phyloP scores from a whole-genome alignment of 1,140 invertebrate genomes.

The Phymastichus coffea region DNA sequence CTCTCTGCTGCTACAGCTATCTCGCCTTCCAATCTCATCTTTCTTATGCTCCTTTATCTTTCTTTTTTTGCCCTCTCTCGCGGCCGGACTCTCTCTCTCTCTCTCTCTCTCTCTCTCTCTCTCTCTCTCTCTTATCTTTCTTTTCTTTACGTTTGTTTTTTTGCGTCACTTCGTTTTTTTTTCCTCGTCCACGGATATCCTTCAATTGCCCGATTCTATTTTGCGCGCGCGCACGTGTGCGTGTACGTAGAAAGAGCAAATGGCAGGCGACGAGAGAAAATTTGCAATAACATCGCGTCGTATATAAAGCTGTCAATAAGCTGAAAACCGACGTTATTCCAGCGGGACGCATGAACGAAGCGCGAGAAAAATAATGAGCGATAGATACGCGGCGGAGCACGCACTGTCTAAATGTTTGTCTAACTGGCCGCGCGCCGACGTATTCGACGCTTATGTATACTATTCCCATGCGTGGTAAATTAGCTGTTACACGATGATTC shows the following conservation, averaged over 20 bases:
- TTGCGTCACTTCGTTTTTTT: constrained; percentile 3
- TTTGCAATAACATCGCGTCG: constrained; percentile 42
- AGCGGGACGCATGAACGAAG: constrained; percentile 7
- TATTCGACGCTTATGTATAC: too few species aligned
- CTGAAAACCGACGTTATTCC: constrained; percentile 43
- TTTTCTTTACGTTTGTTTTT: constrained; percentile 10
- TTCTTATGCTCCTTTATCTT: constrained; percentile 5
- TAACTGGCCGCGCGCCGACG: not conserved
- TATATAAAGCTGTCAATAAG: constrained; percentile 47
- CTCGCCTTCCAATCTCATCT: constrained; percentile 23
- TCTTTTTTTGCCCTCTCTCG: not conserved
- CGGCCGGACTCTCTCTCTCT: too few species aligned
- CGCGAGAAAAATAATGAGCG: constrained; percentile 8
- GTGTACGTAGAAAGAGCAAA: not conserved
- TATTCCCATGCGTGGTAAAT: too few species aligned
- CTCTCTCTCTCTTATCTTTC: not conserved
- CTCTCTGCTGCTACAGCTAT: constrained; percentile 13
- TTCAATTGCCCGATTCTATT: constrained; percentile 15
- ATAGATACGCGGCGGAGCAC: not conserved
- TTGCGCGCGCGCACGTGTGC: not conserved
- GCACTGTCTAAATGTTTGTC: constrained; percentile 3
- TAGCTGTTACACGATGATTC: too few species aligned
- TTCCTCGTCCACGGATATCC: not conserved
- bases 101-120: constrained; percentile 8
- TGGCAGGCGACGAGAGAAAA: constrained; percentile 25